Conservation (phyloP, 2,888 invertebrate species). For the Pyralis farinalis region DNA sequence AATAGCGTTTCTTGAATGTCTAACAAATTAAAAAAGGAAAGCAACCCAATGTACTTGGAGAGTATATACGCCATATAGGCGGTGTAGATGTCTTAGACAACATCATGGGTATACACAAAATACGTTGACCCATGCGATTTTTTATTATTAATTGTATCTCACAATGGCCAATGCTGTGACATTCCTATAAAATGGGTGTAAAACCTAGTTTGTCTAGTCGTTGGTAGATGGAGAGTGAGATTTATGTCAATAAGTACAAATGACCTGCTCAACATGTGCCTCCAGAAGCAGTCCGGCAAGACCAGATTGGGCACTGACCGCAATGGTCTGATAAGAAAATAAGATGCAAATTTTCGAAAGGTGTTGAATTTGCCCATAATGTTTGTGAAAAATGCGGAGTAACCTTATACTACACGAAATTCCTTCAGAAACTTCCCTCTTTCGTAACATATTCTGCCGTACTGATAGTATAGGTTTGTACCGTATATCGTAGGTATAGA, state of each 20-base stretch:
- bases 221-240: conserved; percentile 14
- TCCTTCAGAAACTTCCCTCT: conserved; percentile 16
- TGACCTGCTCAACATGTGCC: conserved; percentile 29
- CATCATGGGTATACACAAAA: not conserved
- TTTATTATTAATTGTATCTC: not conserved
- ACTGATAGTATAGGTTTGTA: too few species aligned
- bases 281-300: conserved; percentile 13
- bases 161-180: conserved; percentile 8
- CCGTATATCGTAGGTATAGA: too few species aligned
- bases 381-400: conserved; percentile 36
- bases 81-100: too few species aligned
- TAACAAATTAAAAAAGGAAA: too few species aligned
- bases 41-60: too few species aligned
- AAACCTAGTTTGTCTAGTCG: conserved; percentile 13
- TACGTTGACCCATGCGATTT: not conserved
- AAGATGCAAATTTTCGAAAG: conserved; percentile 19
- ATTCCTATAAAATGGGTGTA: conserved; percentile 17
- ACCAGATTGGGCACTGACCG: conserved; percentile 24
- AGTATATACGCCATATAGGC: too few species aligned
- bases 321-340: conserved; percentile 23
- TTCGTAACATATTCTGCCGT: not conserved
- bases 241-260: conserved; percentile 19
- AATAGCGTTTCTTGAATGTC: too few species aligned
- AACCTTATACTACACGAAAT: conserved; percentile 35
- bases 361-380: conserved; percentile 25